Evolutionary conservation across 2,797 vertebrate genomes (phyloP).

Genomic region (Momotus momota): DNA sequence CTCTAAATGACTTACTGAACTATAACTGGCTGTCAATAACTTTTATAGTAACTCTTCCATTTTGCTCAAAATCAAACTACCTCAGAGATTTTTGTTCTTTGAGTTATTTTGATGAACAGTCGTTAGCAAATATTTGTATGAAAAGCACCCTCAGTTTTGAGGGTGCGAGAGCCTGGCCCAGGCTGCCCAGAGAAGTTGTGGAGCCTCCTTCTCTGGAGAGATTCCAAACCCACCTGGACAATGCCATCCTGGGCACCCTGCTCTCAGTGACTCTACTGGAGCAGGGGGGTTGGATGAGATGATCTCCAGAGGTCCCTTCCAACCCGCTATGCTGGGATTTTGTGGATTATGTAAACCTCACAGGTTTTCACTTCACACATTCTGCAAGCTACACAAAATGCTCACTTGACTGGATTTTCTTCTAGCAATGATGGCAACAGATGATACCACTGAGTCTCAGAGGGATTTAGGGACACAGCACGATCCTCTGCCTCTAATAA

Average conservation of each 20-base stretch:
- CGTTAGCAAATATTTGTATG: neutral
- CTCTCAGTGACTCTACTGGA: too few species aligned
- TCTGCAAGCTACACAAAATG: neutral
- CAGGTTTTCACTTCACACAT: neutral
- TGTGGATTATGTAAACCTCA: neutral
- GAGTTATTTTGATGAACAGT: neutral
- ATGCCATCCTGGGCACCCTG: too few species aligned
- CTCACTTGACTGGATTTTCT: neutral
- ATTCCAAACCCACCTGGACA: too few species aligned
- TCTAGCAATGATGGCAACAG: neutral
- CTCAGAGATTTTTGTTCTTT: neutral
- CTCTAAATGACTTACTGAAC: neutral
- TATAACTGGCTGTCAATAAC: neutral
- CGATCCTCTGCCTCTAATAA: neutral
- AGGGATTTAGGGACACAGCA: neutral
- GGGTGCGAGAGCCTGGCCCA: too few species aligned
- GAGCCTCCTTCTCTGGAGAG: too few species aligned
- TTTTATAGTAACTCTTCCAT: neutral
- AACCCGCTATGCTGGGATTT: too few species aligned
- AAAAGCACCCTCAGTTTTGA: neutral
- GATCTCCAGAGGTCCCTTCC: too few species aligned
- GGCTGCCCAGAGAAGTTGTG: too few species aligned
- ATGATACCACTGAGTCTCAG: neutral
- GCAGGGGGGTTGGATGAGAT: too few species aligned
- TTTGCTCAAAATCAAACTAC: neutral